Evolutionary conservation across 1,140 invertebrate genomes (phyloP).

Genomic region (Drosophila oshimai): DNA sequence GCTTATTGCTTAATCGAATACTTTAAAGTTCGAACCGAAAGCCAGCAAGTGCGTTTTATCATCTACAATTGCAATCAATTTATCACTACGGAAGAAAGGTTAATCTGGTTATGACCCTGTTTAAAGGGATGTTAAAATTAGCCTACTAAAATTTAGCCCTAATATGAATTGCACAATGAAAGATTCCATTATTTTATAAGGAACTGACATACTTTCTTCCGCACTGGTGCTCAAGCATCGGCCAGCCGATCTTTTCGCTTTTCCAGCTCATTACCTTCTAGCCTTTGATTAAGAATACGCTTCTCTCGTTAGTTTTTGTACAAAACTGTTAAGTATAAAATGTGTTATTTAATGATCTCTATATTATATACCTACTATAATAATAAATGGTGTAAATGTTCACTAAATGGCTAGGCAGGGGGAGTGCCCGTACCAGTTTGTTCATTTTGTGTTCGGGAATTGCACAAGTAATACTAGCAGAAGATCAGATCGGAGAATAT

Average conservation of each 20-base stretch:
- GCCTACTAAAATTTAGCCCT: background rate
- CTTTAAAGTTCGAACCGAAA: background rate
- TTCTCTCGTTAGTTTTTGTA: constrained; percentile 68
- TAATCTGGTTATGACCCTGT: background rate
- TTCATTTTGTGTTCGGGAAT: constrained; percentile 49
- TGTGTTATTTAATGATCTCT: constrained; percentile 68
- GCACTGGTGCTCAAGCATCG: constrained; percentile 18
- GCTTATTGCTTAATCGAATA: constrained; percentile 46
- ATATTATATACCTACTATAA: constrained; percentile 63
- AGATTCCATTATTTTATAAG: background rate
- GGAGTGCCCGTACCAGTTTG: constrained; percentile 26
- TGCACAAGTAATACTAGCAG: constrained; percentile 68
- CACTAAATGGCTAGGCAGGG: constrained; percentile 53
- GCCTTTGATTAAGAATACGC: constrained; percentile 53
- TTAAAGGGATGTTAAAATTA: background rate
- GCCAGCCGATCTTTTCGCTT: constrained; percentile 36
- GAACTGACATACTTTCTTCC: background rate
- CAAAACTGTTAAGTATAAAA: constrained; percentile 72
- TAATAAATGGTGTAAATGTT: constrained; percentile 60
- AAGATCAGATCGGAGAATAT: constrained; percentile 35
- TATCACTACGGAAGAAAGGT: background rate
- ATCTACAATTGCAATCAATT: constrained; percentile 25
- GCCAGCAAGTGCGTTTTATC: constrained; percentile 22
- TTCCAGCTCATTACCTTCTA: constrained; percentile 27
- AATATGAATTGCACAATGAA: background rate